phyloP scores from a whole-genome alignment of 2,888 invertebrate species.

The Dryadula phaetusa region DNA sequence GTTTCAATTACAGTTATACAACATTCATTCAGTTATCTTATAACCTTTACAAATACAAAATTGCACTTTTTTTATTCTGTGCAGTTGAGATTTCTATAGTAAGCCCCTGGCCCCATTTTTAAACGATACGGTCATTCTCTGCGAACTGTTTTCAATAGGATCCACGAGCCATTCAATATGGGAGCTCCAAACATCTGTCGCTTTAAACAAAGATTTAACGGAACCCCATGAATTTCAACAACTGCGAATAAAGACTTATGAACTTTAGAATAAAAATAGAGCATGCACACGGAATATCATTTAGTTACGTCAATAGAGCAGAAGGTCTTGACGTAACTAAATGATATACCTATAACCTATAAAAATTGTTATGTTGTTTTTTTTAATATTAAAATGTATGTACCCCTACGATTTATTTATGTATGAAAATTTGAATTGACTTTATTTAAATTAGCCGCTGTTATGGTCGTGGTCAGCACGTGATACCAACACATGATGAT shows the following conservation, averaged over 20 bases:
- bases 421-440: too few relatives aligned
- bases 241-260: constrained; percentile 39
- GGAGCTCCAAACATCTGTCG: constrained; percentile 75
- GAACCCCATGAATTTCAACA: constrained; percentile 67
- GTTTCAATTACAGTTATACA: not conserved
- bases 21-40: constrained; percentile 5
- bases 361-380: too few relatives aligned
- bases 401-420: too few relatives aligned
- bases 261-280: not conserved
- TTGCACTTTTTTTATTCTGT: constrained; percentile 24
- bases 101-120: constrained; percentile 42
- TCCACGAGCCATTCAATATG: constrained; percentile 69
- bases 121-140: constrained; percentile 40
- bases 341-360: not conserved
- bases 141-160: constrained; percentile 60
- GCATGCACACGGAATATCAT: not conserved
- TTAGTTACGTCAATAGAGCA: too few relatives aligned
- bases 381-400: too few relatives aligned
- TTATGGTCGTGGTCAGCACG: too few relatives aligned
- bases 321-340: too few relatives aligned
- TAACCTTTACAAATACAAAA: constrained; percentile 20
- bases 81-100: constrained; percentile 39
- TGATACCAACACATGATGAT: too few relatives aligned
- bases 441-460: too few relatives aligned
- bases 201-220: constrained; percentile 74